A percentile compares a stretch with the other conserved stretches of the same genome.
These are phyloP conservation scores for Acanthacorydalis orientalis DNA, from an alignment of 2,888 invertebrate genomes.

Conservation along the genomic window DNA sequence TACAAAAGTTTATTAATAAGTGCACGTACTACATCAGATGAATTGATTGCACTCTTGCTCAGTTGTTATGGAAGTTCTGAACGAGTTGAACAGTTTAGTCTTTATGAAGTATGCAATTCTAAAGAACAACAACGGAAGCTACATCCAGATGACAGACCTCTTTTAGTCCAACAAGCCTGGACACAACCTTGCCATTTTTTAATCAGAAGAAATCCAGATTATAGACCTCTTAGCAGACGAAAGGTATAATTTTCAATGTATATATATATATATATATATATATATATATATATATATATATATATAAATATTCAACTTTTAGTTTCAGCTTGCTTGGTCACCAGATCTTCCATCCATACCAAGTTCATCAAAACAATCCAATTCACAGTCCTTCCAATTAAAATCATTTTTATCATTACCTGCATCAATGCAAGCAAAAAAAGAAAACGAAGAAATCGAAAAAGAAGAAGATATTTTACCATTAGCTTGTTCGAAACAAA, in stretches of 20 bases:
- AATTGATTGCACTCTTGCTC: slow-evolving; percentile 65
- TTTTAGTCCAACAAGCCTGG: slow-evolving; percentile 65
- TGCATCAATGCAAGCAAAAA: slow-evolving; percentile 18
- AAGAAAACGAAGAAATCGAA: slow-evolving; percentile 13
- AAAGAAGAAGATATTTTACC: slow-evolving; percentile 10
- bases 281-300: too few species aligned
- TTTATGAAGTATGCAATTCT: slow-evolving; percentile 62
- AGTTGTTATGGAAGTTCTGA: slow-evolving; percentile 74
- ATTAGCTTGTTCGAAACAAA: slow-evolving; percentile 7
- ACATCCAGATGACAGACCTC: slow-evolving; percentile 71
- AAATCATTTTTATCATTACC: slow-evolving; percentile 22
- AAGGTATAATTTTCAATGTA: slow-evolving; percentile 17
- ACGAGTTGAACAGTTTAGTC: slow-evolving; percentile 69
- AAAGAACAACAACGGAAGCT: slow-evolving; percentile 78
- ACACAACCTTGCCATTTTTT: slow-evolving; percentile 60
- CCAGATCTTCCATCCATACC: slow-evolving; percentile 30
- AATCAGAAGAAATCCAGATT: slow-evolving; percentile 65
- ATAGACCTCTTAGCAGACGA: slow-evolving; percentile 40
- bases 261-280: too few species aligned
- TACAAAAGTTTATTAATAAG: slow-evolving; percentile 84
- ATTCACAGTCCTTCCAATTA: slow-evolving; percentile 18
- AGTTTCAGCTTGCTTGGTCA: slow-evolving; percentile 37
- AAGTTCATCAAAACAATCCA: slow-evolving; percentile 24
- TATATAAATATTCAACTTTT: slow-evolving; percentile 5
- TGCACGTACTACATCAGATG: slow-evolving; percentile 76